These are phyloP conservation scores for Merluccius polli DNA, from an alignment of 2,797 vertebrate species.

Conservation along the genomic window DNA sequence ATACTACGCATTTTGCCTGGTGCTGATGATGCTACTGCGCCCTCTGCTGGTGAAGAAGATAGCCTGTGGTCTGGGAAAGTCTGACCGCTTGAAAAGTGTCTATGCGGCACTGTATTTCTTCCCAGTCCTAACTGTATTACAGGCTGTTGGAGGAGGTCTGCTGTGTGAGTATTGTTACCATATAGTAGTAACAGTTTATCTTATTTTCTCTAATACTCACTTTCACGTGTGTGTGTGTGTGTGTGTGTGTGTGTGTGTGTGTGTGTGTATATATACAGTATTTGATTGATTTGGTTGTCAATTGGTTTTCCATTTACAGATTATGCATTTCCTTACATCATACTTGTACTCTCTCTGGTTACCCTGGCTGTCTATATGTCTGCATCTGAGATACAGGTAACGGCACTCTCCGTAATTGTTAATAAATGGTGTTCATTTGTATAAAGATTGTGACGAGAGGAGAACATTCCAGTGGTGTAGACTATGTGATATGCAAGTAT, in stretches of 20 bases:
- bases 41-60: constrained; percentile 98
- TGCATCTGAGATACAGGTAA: constrained; percentile 96
- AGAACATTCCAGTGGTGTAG: too few relatives aligned
- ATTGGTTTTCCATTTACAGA: constrained; percentile 73
- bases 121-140: constrained; percentile 91
- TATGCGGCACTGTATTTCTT: constrained; percentile 98
- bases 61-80: constrained; percentile 92
- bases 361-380: constrained; percentile 97
- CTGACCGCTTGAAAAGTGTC: constrained; percentile 93
- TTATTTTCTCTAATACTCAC: too few relatives aligned
- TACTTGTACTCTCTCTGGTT: constrained; percentile 91
- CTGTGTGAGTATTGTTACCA: constrained; percentile 82
- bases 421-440: not conserved
- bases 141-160: constrained; percentile 93
- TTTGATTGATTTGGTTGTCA: not conserved
- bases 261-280: not conserved
- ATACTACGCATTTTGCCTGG: constrained; percentile 93
- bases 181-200: not conserved
- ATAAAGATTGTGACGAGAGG: not conserved
- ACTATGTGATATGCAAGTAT: too few relatives aligned
- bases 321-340: constrained; percentile 96
- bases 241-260: constrained; percentile 6
- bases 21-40: constrained; percentile 95
- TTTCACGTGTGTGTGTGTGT: not conserved
- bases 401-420: not conserved